Base-by-base conservation (phyloP, 2,113 vertebrate genomes). In the Petromus typicus region DNA sequence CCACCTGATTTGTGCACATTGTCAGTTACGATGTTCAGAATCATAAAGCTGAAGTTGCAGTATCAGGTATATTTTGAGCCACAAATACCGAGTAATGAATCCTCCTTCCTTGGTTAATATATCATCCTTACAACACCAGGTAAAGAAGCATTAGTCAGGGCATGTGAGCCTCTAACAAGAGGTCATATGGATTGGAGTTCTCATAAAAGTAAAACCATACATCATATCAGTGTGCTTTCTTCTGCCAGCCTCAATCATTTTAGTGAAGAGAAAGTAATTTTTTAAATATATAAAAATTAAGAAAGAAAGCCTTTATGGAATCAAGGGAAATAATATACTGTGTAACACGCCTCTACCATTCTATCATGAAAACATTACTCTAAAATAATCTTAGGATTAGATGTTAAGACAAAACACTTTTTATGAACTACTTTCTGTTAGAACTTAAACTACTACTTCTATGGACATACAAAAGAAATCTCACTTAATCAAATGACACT, bases 41-140 rank as follows among this genome's bases (percentile, higher is more conserved):
- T 67, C 32, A 78, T 34, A 89, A 95, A 91, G 11, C 59, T 73
- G 8, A 32, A 63, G 22, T 54, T 51, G 83, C 20, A 69, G n/a
- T 40, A 86, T 86, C 51, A 91, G 56, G 92, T 78, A 64, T 80
- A 82, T 91, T 87, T 96, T 94, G 23, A 91, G 4, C 37, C 40
- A 87, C 32, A 90, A 92, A 90, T 93, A 3, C 20, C 71, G 13
- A 90, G 23, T 59, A 84, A 86, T 86, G 7, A 51, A 88, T 10
- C 45, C 11, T 94, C 56, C 89, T 83, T 78, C 57, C 25, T 45
- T 86, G 51, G 32, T 66, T 27, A 78, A 80, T 61, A 73, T 82
- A 14, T 34, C 37, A 76, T 51, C n/a, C 40, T 27, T 96, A 71
- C 81, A 79, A 63, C 2, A 73, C 9, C 17, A 85, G 23, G 64